Evolutionary conservation across 1,140 invertebrate genomes (phyloP).

Genomic region (Caenorhabditis remanei): DNA sequence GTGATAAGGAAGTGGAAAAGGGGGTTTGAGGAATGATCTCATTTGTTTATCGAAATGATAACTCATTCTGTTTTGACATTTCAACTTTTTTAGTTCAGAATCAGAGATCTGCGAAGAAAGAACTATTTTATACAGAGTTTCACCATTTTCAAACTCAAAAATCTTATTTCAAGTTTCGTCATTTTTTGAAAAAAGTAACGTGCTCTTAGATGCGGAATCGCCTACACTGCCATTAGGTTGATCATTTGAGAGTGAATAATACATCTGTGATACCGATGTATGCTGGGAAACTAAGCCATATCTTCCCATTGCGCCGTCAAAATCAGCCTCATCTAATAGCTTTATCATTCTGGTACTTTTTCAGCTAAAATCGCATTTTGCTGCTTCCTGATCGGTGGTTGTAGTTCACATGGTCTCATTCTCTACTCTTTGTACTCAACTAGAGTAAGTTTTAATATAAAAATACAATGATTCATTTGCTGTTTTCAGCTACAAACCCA

Average conservation of each 20-base stretch:
- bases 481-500: constrained; percentile 26
- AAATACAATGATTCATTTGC: no score
- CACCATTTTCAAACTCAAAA: not conserved
- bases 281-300: no score
- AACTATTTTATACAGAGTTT: not conserved
- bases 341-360: not conserved
- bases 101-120: not conserved
- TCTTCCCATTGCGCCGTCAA: no score
- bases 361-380: constrained; percentile 35
- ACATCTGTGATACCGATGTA: no score
- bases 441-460: not conserved
- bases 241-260: not conserved
- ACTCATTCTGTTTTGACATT: not conserved
- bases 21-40: not conserved
- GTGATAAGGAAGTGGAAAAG: no score
- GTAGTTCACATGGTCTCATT: constrained; percentile 38
- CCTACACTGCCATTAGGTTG: not conserved
- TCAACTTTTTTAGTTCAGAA: not conserved
- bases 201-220: constrained; percentile 4
- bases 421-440: constrained; percentile 32
- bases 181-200: not conserved
- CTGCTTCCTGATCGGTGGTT: constrained; percentile 42
- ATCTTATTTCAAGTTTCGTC: not conserved
- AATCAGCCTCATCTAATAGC: not conserved
- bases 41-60: not conserved